Evolutionary conservation across 35 echinoderm and acorn worm species (phyloP).

Genomic region (Strongylocentrotus purpuratus): DNA sequence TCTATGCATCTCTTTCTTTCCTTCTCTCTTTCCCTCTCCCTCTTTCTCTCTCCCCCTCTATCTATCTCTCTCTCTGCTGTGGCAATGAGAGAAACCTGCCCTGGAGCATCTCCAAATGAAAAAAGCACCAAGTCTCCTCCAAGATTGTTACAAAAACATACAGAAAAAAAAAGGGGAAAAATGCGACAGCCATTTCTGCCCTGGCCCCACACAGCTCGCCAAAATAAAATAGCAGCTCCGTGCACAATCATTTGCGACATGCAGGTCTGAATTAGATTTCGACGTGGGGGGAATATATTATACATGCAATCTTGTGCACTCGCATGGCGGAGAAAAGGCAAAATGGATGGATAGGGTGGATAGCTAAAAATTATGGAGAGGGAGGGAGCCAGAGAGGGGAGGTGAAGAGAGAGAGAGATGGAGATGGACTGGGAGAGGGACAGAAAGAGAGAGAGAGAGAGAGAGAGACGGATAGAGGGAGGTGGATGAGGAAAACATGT

Average conservation of each 20-base stretch:
- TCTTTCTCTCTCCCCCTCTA: neutral
- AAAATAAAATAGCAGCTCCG: neutral
- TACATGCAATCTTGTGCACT: constrained; percentile 14
- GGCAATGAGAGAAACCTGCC: constrained; percentile 28
- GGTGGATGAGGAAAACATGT: constrained; percentile 6
- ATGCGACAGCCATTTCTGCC: neutral
- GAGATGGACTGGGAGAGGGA: neutral
- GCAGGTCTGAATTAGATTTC: neutral
- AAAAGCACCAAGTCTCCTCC: constrained; percentile 18
- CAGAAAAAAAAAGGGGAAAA: neutral
- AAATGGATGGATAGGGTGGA: neutral
- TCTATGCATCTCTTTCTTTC: too few species aligned
- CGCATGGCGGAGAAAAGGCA: neutral
- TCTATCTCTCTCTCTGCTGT: constrained; percentile 7
- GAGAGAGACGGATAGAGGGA: neutral
- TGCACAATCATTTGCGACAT: constrained; percentile 38
- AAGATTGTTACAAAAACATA: constrained; percentile 44
- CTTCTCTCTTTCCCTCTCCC: neutral
- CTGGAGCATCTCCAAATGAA: constrained; percentile 27
- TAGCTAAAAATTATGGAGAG: constrained; percentile 18
- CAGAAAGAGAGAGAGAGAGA: too few species aligned
- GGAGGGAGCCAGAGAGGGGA: neutral
- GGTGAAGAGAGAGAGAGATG: neutral
- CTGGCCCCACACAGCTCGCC: neutral
- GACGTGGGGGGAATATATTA: constrained; percentile 27